A percentile compares a stretch with the other conserved stretches of the same genome.
Evolutionary conservation across 2,797 vertebrate genomes (phyloP).

Genomic region (Spheniscus humboldti): DNA sequence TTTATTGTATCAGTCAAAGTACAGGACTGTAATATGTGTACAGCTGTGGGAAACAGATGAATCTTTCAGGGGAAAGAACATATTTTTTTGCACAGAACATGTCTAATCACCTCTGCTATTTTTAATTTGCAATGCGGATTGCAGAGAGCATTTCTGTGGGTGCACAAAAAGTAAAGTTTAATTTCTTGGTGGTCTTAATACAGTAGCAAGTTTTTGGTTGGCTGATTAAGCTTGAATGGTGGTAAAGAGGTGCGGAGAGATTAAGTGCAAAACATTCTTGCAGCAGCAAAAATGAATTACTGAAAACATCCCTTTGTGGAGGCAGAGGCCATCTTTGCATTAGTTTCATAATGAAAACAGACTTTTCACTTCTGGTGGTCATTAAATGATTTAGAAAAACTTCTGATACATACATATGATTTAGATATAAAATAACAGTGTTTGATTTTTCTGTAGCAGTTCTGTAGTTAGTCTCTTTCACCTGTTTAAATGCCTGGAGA

Average conservation of each 20-base stretch:
- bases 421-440: background rate
- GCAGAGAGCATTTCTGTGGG: background rate
- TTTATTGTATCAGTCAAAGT: background rate
- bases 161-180: background rate
- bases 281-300: background rate
- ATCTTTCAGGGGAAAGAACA: background rate
- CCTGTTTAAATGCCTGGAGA: background rate
- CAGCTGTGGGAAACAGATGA: background rate
- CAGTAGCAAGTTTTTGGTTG: background rate
- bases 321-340: background rate
- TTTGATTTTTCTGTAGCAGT: background rate
- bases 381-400: background rate
- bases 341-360: background rate
- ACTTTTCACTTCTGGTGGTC: background rate
- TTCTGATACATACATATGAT: background rate
- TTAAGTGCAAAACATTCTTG: background rate
- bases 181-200: background rate
- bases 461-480: background rate
- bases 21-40: background rate
- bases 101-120: background rate
- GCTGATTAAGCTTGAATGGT: background rate
- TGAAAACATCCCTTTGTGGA: background rate
- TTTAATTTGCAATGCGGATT: background rate
- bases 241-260: background rate
- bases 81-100: background rate